Evolutionary conservation across 2,113 vertebrate genomes (phyloP).

Genomic region (Numenius arquata): DNA sequence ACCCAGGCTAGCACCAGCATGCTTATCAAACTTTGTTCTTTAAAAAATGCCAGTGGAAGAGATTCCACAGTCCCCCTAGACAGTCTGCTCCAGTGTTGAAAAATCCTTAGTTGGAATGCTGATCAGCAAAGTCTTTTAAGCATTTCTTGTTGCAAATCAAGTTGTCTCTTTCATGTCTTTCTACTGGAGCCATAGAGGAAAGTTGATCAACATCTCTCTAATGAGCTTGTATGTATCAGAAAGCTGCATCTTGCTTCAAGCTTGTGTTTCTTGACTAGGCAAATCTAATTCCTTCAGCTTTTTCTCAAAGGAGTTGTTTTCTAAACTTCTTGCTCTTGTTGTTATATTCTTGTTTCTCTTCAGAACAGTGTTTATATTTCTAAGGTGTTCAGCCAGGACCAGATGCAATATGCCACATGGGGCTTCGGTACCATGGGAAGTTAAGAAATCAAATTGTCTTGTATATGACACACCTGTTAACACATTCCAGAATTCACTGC

Average conservation of each 20-base stretch:
- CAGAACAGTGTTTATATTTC: background rate
- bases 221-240: background rate
- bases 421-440: background rate
- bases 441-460: background rate
- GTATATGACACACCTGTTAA: background rate
- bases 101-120: background rate
- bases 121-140: background rate
- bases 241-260: background rate
- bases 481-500: background rate
- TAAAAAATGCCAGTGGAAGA: background rate
- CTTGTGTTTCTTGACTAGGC: background rate
- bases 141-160: background rate
- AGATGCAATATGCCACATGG: background rate
- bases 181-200: background rate
- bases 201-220: background rate
- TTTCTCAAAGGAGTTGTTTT: background rate
- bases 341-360: background rate
- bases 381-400: background rate
- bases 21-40: background rate
- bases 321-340: background rate
- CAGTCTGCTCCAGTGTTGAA: background rate
- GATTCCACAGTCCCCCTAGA: background rate
- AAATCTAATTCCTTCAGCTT: constrained; percentile 11
- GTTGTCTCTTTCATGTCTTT: background rate
- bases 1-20: background rate